Evolutionary conservation across 2,888 invertebrate species (phyloP), one percentile per base, ranked within the genome.

Genomic region (Boloria selene): DNA sequence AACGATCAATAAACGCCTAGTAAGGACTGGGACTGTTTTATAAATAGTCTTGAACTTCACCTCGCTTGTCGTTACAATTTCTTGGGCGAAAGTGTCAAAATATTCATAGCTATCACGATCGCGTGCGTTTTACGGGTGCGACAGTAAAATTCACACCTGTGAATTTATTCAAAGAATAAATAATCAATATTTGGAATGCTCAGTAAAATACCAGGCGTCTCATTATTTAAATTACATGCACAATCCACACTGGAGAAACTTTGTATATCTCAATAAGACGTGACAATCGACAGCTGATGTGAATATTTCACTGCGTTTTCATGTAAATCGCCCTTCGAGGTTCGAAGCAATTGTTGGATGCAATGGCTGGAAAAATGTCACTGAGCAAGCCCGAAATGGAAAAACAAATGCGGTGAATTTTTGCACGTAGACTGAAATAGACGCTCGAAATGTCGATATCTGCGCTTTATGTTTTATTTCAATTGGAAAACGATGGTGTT

Each of bases 41-140:
- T 90, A 89, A 90, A 90, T 90, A 92, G 87, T 87, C 91, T 87
- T 90, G 90, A 92, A 91, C 90, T 92, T 92, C 85, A 90, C 88
- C 90, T 86, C 85, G 83, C 74, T 77, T 79, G 78, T 73, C 75
- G 79, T 75, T 74, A 74, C 77, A 75, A 79, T 79, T 80, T 82
- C 82, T 81, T 83, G 78, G 85, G 86, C 84, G 88, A 88, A 87
- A 87, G 86, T 84, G 79, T 78, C 75, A 78, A 83, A 80, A 81
- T 79, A 81, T 82, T 78, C 77, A 73, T 72, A 72, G 75, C 78
- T 79, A 80, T 81, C 80, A 81, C 79, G 74, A 77, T 74, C 74
- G 75, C 73, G 74, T 71, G 73, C 69, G 59, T 64, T 67, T 58
- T 49, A 63, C 61, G 42, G 47, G 60, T 63, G 26, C n/a, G 44